Base-by-base conservation (phyloP, 2,113 vertebrate species). In the Nerophis ophidion region DNA sequence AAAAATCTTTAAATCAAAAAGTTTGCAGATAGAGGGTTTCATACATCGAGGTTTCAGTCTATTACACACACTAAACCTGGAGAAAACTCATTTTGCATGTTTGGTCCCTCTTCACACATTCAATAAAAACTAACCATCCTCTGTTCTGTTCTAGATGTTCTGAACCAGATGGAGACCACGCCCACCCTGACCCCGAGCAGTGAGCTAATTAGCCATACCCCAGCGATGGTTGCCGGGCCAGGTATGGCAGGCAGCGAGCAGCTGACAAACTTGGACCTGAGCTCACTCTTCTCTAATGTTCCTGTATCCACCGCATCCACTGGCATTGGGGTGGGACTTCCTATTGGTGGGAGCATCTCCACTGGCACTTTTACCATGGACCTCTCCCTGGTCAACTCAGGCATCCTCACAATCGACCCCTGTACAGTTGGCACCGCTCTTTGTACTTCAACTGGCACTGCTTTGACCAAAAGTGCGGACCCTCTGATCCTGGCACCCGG, bases 391-490 rank as follows among this genome's bases (percentile, higher is more conserved):
- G 92, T 95, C 66, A 92, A 89, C 81, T 91, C 95, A 0, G 94
- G 95, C 15, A 95, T 97, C 56, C 85, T 99, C 63, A 95, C 95
- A 0, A 92, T 98, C 0, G 97, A 98, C 11, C 92, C 95, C 0
- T 85, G 92, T 42, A 93, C 95, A 0, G 92, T 93, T 33, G 87
- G 91, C 26, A 82, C 92, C 0, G 82, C 92, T 0, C 90, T 97
- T 0, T 87, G 88, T 12, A 80, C 91, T 2, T 71, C 84, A 4
- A 78, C 48, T 7, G 82, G 8, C 72, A 83, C 48, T 56, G 79
- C 92, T 4, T 48, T 93, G n/a, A 86, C 88, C 58, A 93, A 94
- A 49, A 63, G 90, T 0, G 88, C 91, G 3, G 95, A 97, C 75
- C 94, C 96, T 0, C 89, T 99, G 33, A 92, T 96, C 35, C 82